These are phyloP conservation scores for Halcyon malimbica DNA, from an alignment of 2,113 vertebrate species.

Conservation along the genomic window DNA sequence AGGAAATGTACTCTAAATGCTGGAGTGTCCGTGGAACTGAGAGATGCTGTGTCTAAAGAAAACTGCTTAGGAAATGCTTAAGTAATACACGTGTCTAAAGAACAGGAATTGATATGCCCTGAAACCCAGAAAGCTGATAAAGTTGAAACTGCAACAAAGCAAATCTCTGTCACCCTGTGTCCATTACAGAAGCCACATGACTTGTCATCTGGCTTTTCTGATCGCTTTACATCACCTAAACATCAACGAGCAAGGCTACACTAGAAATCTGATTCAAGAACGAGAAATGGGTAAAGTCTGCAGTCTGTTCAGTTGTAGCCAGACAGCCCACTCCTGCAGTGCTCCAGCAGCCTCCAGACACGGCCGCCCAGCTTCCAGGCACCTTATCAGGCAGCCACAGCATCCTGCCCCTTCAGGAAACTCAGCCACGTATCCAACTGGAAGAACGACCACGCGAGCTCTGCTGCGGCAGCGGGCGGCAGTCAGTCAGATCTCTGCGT, in stretches of 20 bases:
- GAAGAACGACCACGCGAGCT: not conserved
- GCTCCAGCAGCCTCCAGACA: not conserved
- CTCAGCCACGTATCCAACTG: not conserved
- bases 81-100: not conserved
- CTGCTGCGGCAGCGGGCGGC: not conserved
- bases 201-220: not conserved
- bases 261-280: not conserved
- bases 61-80: not conserved
- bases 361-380: not conserved
- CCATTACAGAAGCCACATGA: not conserved
- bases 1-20: slow-evolving; percentile 34
- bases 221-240: not conserved
- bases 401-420: not conserved
- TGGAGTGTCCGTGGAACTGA: not conserved
- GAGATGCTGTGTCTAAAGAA: not conserved
- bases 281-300: not conserved
- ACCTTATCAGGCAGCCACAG: not conserved
- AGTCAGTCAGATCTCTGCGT: not conserved
- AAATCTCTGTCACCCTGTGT: not conserved
- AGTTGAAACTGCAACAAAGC: not conserved
- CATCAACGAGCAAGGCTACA: not conserved
- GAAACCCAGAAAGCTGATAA: not conserved
- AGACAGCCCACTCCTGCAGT: not conserved
- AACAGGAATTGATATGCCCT: not conserved
- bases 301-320: not conserved